These are phyloP conservation scores for Megalops cyprinoides DNA, from an alignment of 2,797 vertebrate genomes.

Conservation along the genomic window DNA sequence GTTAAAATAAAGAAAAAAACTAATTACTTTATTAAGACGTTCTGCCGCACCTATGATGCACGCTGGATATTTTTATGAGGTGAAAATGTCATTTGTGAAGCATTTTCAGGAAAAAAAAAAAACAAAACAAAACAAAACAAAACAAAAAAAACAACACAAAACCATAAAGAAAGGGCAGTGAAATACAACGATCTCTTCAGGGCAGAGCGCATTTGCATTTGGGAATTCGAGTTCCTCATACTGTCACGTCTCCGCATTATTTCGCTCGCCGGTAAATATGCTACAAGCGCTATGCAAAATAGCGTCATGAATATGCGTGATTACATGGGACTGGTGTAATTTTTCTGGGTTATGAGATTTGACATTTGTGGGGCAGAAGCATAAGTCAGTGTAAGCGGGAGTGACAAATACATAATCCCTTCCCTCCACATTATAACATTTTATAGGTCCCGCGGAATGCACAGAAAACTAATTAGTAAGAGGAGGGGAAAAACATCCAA, in stretches of 20 bases:
- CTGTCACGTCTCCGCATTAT: conserved; percentile 64
- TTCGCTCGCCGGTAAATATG: conserved; percentile 57
- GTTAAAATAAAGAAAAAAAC: conserved; percentile 62
- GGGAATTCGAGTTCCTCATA: conserved; percentile 63
- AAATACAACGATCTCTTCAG: conserved; percentile 58
- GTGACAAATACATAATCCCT: conserved; percentile 87
- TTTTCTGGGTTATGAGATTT: conserved; percentile 88
- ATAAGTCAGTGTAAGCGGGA: conserved; percentile 84
- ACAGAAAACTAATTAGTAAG: conserved; percentile 41
- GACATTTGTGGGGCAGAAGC: conserved; percentile 86
- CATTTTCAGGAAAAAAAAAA: conserved; percentile 61
- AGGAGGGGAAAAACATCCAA: neutral
- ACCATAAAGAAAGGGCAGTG: conserved; percentile 44
- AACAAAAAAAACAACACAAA: conserved; percentile 57
- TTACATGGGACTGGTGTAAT: conserved; percentile 88
- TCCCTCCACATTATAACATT: conserved; percentile 66
- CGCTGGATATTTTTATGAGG: conserved; percentile 42
- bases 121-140: conserved; percentile 58
- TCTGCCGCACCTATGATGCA: conserved; percentile 35
- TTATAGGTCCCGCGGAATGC: conserved; percentile 54
- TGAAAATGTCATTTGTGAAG: conserved; percentile 43
- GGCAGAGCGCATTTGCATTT: conserved; percentile 56
- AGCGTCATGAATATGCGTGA: conserved; percentile 88
- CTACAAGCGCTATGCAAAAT: conserved; percentile 83
- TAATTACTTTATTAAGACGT: conserved; percentile 48